A percentile compares a stretch with the other conserved stretches of the same genome.
Evolutionary conservation across 2,888 invertebrate genomes (phyloP).

Genomic region (Leptinotarsa rubiginosa): DNA sequence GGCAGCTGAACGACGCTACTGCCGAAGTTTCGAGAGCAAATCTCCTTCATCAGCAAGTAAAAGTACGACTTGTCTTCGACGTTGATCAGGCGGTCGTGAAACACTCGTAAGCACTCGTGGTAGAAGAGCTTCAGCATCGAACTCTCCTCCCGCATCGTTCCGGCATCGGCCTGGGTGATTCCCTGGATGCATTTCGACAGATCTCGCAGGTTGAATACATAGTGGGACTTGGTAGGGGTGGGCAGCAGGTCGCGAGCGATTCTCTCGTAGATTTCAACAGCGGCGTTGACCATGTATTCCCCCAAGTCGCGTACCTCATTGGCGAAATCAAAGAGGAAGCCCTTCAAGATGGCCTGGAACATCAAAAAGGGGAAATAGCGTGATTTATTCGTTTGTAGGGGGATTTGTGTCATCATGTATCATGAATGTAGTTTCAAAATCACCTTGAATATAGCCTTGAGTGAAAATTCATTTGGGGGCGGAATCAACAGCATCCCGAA

Average conservation of each 20-base stretch:
- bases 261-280: constrained; percentile 85
- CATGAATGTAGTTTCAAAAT: neutral
- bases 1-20: constrained; percentile 73
- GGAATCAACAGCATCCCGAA: constrained; percentile 89
- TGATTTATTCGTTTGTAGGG: neutral
- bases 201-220: constrained; percentile 92
- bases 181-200: constrained; percentile 92
- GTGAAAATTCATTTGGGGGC: constrained; percentile 80
- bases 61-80: constrained; percentile 85
- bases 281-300: constrained; percentile 82
- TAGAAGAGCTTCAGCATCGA: constrained; percentile 85
- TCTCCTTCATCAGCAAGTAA: constrained; percentile 76
- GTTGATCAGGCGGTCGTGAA: constrained; percentile 86
- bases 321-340: constrained; percentile 84
- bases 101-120: constrained; percentile 91
- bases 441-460: constrained; percentile 82
- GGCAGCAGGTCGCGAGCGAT: constrained; percentile 86
- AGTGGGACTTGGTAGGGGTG: constrained; percentile 92
- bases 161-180: constrained; percentile 84
- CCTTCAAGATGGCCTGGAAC: constrained; percentile 75
- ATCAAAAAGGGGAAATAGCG: neutral
- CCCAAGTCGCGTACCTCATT: constrained; percentile 75
- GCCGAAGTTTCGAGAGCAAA: constrained; percentile 75
- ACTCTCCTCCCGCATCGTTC: constrained; percentile 74
- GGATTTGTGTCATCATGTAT: too few species aligned